Evolutionary conservation across 1,140 invertebrate species (phyloP), one percentile per base, ranked within the genome.

Genomic region (Apolygus lucorum): DNA sequence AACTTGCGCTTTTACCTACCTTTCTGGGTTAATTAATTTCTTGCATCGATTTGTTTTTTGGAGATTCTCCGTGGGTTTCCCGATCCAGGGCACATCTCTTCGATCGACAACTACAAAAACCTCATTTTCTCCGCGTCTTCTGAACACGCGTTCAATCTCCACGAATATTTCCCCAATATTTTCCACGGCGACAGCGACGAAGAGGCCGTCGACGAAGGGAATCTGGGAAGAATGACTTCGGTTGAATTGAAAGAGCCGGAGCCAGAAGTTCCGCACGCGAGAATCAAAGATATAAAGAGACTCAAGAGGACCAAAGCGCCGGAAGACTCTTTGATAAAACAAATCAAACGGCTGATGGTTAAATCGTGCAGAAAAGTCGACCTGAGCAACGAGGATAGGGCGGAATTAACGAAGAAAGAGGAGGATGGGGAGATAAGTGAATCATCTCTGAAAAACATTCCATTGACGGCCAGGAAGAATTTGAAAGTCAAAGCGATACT

Each of bases 251-350:
- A 24, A 8, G 22, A 59, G 22, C 11, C 22, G 2, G 54, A 59
- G 13, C 8, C 22, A 8, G 54, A 59, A 13, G 54, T 59, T 8
- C 54, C 54, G 8, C 54, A 59, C 54, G 54, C 54, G 8, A 13
- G 54, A 14, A 24, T 59, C 54, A 59, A 59, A 59, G 54, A 59
- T 24, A 11, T 59, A 59, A 59, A 59, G 54, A 59, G 22, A 59
- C 8, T 59, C 54, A 59, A 59, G 22, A 13, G 54, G 22, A 4
- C 22, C 11, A 59, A 59, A 59, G 54, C 54, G 8, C 54, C 54
- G 8, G 11, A 22, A 4, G 54, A 59, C 54, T 59, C 54, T 8
- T 14, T 59, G 22, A 4, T 59, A 4, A 59, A 21, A 22, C 54
- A 59, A 59, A 22, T 59, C 22, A 59, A 59, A 59, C 8, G 22